Evolutionary conservation across 2,797 vertebrate genomes (phyloP).

Genomic region (Silurus aristotelis): DNA sequence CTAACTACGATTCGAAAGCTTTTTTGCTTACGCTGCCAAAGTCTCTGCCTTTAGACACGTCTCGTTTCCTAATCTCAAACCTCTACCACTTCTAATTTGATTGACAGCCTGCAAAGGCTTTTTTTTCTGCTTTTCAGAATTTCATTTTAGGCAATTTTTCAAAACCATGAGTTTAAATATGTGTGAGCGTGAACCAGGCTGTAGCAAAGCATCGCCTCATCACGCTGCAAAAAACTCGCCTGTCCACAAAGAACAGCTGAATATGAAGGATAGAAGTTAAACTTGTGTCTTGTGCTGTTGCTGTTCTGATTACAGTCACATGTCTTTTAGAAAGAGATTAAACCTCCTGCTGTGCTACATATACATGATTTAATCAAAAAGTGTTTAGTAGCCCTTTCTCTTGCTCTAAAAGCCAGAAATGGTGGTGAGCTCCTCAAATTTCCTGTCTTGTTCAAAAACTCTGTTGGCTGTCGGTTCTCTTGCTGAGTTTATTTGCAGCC

Average conservation of each 20-base stretch:
- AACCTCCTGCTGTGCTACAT: background rate
- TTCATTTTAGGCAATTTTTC: background rate
- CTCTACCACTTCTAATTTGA: background rate
- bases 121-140: background rate
- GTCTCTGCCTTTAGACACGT: background rate
- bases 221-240: slow-evolving; percentile 1
- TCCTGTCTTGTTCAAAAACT: background rate
- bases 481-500: background rate
- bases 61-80: background rate
- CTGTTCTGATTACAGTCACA: background rate
- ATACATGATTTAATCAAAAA: background rate
- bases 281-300: background rate
- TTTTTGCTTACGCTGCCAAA: background rate
- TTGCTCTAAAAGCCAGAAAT: background rate
- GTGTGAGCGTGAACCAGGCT: background rate
- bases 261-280: background rate
- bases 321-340: background rate
- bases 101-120: background rate
- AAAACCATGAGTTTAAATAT: background rate
- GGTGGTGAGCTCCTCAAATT: background rate
- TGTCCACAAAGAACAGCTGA: background rate
- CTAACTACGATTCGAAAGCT: background rate
- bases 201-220: background rate
- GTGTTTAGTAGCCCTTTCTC: background rate
- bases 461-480: background rate